Evolutionary conservation across 2,113 vertebrate species (phyloP), one percentile per base, ranked within the genome.

Genomic region (Thermophis baileyi): DNA sequence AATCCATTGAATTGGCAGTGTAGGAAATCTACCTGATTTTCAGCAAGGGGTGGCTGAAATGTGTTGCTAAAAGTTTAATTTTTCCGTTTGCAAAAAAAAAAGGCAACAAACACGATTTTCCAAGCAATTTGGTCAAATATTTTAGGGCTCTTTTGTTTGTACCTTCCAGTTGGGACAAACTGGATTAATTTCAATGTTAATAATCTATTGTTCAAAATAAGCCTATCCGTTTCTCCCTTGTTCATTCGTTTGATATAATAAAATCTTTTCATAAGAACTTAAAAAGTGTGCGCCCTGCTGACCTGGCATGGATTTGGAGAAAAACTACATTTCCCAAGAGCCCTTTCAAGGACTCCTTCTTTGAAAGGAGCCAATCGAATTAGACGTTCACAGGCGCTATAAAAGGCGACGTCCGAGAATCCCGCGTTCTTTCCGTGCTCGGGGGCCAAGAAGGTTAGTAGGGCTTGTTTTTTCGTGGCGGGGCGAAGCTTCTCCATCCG

Each of bases 381-480:
- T 7, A 4, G 35, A 25, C 20, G 0, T 6, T 44, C 2, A 4
- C 2, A 0, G 0, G 0, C 1, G 1, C 0, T 93, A 94, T 93
- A 96, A 97, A 95, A 9, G 0, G 0, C 0, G 0, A 0, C 74
- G 74, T 81, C 3, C 6, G 74, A 3, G 18, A 44, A 0, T 0
- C 7, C 3, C 7, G 1, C 74, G 74, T 44, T 81, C 74, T 81
- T 81, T 81, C 35, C 74, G 74, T 44, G 18, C 18, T 81, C n/a
- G 35, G 74, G 0, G 18, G 18, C 74, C 16, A 5, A 18, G 30
- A 0, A 0, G 0, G 51, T 0, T 0, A 0, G 0, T 0, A 0
- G 0, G 14, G 0, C 0, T 0, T 18, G 51, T 90, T 0, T 0
- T 20, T 22, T 1, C 0, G 18, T 0, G 1, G 9, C 18, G 6